Base-by-base conservation (phyloP, 1,140 invertebrate genomes). In the Paraescarpia echinospica region DNA sequence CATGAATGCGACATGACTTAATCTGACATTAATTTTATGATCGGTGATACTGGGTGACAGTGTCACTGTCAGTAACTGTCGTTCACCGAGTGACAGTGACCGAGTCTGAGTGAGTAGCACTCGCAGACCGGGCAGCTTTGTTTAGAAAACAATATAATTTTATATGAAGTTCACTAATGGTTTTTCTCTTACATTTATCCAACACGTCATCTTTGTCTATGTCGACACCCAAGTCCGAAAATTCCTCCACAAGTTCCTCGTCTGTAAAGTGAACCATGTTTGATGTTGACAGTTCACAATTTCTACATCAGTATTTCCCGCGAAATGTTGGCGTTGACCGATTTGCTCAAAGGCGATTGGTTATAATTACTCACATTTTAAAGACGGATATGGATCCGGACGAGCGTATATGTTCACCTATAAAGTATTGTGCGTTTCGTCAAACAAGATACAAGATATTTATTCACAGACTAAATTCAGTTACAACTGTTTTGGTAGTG, bases 221-320 rank as follows among this genome's bases (percentile, higher is more conserved):
- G 41, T 94, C 93, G 27, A 94, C 91, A 34, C 93, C 94, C 93
- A 94, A 94, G 34, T 93, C 51, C 51, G 94, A 93, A 92, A 94
- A 94, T 89, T 94, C 94, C 51, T 94, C 94, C 12, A 59, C 34
- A 31, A 94, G 92, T 12, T 92, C 93, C 91, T 94, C 93, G 35
- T 94, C 94, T 33, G 92, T 92, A 35, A 94, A 77, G 8, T 22
- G 59, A 77, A 77, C 59, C 59, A 77, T 77, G 59, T 31, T 77
- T 12, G 59, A 77, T 5, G 22, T 77, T 77, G 59, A 77, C 59
- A 77, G 22, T 77, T 77, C 59, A 77, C 8, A 27, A 51, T 51
- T 51, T 34, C 93, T 93, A 93, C 92, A 91, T 48, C 51, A 34
- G 14, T 48, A 34, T 92, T 92, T 92, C 89, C 92, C 92, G 92